phyloP scores from a whole-genome alignment of 2,113 vertebrate species.

The Bufo bufo region DNA sequence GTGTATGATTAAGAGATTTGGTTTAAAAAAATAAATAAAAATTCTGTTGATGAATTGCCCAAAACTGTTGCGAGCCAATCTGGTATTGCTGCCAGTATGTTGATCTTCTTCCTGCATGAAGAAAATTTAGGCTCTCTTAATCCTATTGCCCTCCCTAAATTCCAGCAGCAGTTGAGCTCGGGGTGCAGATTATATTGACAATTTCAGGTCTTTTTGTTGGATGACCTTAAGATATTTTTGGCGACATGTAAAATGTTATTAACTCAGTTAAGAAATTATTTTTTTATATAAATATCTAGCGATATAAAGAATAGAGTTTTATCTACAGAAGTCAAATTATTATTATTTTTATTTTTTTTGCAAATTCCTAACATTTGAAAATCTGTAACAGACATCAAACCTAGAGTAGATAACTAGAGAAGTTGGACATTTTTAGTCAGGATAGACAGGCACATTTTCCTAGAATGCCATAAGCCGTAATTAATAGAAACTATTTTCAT shows the following conservation, averaged over 20 bases:
- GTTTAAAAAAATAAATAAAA: constrained; percentile 1
- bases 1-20: background rate
- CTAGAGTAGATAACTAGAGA: background rate
- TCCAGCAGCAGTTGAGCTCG: constrained; percentile 21
- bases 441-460: background rate
- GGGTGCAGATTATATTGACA: constrained; percentile 34
- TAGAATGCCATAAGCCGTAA: background rate
- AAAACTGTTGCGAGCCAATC: background rate
- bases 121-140: constrained; percentile 29
- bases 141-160: constrained; percentile 28
- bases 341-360: too few relatives aligned
- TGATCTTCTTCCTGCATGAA: constrained; percentile 12
- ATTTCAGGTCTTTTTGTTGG: constrained; percentile 13
- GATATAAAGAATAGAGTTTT: background rate
- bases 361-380: background rate
- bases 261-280: background rate
- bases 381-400: background rate
- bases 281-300: background rate
- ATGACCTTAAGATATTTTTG: constrained; percentile 22
- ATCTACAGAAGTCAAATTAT: background rate
- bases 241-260: background rate
- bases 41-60: background rate
- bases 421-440: background rate
- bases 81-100: constrained; percentile 3
- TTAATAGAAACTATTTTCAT: background rate